Conservation (phyloP, 2,888 invertebrate species). For the Pammene fasciana region DNA sequence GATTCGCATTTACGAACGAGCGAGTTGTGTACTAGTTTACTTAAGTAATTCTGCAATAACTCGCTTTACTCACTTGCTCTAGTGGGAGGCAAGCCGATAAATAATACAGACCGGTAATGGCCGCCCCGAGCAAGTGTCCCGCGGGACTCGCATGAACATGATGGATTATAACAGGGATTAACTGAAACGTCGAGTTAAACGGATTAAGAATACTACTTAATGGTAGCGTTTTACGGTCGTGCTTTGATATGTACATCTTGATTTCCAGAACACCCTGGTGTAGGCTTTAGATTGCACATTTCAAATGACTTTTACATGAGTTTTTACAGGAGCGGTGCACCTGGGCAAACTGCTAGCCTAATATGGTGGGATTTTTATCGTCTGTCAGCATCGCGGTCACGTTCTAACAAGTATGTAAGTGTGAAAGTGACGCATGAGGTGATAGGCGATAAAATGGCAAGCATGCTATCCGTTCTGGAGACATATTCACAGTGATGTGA, state of each 20-base stretch:
- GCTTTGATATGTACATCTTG: not conserved
- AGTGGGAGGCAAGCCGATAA: conserved; percentile 23
- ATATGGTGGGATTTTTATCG: too few relatives aligned
- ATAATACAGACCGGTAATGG: conserved; percentile 34
- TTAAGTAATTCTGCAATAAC: not conserved
- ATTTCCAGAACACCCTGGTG: too few relatives aligned
- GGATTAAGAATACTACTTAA: conserved; percentile 13
- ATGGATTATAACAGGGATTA: conserved; percentile 27
- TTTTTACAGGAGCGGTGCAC: too few relatives aligned
- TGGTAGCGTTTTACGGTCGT: not conserved
- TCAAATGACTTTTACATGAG: too few relatives aligned
- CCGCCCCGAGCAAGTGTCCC: conserved; percentile 23
- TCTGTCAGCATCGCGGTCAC: too few relatives aligned
- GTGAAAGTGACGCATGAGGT: too few relatives aligned
- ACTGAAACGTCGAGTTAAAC: conserved; percentile 26
- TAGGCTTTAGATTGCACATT: too few relatives aligned
- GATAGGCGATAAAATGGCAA: too few relatives aligned
- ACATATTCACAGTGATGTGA: not conserved
- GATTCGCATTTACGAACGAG: not conserved
- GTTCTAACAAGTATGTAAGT: too few relatives aligned
- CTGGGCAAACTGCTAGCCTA: too few relatives aligned
- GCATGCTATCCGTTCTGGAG: too few relatives aligned
- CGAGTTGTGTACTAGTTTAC: not conserved
- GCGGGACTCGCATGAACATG: conserved; percentile 19
- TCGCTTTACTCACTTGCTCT: conserved; percentile 1